Evolutionary conservation across 1,140 invertebrate genomes (phyloP), one percentile per base, ranked within the genome.

Genomic region (Adoxophyes honmai): DNA sequence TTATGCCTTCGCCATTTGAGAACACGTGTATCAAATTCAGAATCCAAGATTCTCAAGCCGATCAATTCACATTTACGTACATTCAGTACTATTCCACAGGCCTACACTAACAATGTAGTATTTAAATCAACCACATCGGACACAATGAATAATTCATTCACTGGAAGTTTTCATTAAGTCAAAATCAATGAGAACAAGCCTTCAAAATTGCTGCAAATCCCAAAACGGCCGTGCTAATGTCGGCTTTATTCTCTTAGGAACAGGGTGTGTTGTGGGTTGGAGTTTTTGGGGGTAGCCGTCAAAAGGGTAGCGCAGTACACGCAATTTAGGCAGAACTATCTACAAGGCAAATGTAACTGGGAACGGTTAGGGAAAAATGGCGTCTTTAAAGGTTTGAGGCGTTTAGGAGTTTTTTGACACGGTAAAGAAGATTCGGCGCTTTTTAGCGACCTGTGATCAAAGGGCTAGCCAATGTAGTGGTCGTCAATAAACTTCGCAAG

Each of bases 141-240:
- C 16, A 11, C 14, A 13, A 48, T 48, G 42, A 48, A 48, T 48
- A 21, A 48, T 48, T 48, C 21, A 48, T 10, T 21, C 21, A 2
- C 9, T 18, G 42, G 11, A 48, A 48, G 42, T 48, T 48, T 44
- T 48, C 42, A 48, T 48, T 48, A 28, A 48, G 42, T 48, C 42
- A 33, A 18, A 28, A 21, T 48, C 42, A 28, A 48, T 48, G 42
- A 18, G n/a, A 48, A 48, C 42, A 48, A 48, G 9, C 42, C 10
- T 48, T 21, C n/a, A 28, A 15, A 48, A 48, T 48, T 21, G 18
- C 16, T n/a, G 42, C 15, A n/a, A 15, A 14, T 11, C n/a, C 6
- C 16, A 21, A 18, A 16, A 6, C n/a, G 5, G 6, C n/a, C 10
- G 2, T 16, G 7, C 21, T 28, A 13, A 21, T 21, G 11, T 48